A percentile compares a stretch with the other conserved stretches of the same genome.
Conservation (phyloP, 2,888 invertebrate genomes). For the Magallana nippona region DNA sequence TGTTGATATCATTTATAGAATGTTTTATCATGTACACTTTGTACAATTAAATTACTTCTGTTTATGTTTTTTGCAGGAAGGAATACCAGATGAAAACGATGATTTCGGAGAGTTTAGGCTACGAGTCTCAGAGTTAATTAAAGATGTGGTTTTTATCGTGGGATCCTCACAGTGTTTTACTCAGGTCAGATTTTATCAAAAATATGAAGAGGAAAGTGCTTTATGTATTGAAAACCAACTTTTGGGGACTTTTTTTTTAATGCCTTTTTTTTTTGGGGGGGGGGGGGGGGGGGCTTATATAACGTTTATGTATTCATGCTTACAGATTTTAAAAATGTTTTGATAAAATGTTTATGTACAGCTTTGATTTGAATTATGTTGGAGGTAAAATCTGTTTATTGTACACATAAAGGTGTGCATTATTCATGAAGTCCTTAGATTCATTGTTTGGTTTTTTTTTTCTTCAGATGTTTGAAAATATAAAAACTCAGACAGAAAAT, state of each 20-base stretch:
- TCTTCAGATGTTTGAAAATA: slow-evolving; percentile 81
- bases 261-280: too few species aligned
- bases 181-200: slow-evolving; percentile 85
- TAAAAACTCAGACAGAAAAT: slow-evolving; percentile 85
- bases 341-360: too few species aligned
- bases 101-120: slow-evolving; percentile 90
- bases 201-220: background rate
- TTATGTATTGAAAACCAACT: background rate
- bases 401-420: background rate
- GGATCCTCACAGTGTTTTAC: slow-evolving; percentile 94
- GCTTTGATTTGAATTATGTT: too few species aligned
- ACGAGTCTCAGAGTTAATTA: slow-evolving; percentile 94
- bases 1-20: background rate
- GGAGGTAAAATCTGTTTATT: background rate
- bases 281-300: too few species aligned
- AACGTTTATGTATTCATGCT: too few species aligned
- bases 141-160: slow-evolving; percentile 97
- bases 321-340: too few species aligned
- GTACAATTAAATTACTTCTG: background rate
- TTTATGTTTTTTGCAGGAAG: slow-evolving; percentile 82
- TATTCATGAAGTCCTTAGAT: background rate
- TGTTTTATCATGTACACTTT: background rate
- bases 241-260: too few species aligned
- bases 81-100: slow-evolving; percentile 90
- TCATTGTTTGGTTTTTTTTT: slow-evolving; percentile 16